These are phyloP conservation scores for Drosophila neotestacea DNA, from an alignment of 2,888 invertebrate genomes.

Conservation along the genomic window DNA sequence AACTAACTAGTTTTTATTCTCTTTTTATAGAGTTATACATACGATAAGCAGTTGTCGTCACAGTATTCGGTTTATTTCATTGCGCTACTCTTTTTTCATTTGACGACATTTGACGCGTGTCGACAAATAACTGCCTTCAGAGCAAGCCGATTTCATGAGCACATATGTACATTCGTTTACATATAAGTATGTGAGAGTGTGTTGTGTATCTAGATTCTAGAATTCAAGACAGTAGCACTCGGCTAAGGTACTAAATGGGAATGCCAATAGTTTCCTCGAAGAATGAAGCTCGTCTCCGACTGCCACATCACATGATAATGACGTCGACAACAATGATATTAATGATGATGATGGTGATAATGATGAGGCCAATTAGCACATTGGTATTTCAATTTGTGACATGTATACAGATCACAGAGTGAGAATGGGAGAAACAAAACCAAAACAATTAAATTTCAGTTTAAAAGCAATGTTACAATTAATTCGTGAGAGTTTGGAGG, in stretches of 20 bases:
- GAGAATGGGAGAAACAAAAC: constrained; percentile 1
- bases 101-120: constrained; percentile 20
- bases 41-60: constrained; percentile 18
- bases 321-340: not conserved
- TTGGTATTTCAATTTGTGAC: constrained; percentile 33
- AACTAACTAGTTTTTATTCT: constrained; percentile 11
- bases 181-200: not conserved
- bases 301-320: constrained; percentile 54
- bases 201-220: not conserved
- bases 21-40: constrained; percentile 12
- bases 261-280: constrained; percentile 38
- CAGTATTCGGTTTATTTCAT: constrained; percentile 11
- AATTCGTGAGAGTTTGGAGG: not conserved
- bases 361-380: constrained; percentile 57
- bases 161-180: not conserved
- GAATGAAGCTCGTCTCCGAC: constrained; percentile 8
- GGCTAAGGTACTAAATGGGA: constrained; percentile 31
- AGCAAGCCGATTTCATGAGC: not conserved
- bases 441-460: not conserved
- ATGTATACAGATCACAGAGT: not conserved
- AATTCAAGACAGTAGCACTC: constrained; percentile 15
- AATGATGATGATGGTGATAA: constrained; percentile 21
- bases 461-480: not conserved
- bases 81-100: constrained; percentile 3
- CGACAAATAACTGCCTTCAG: constrained; percentile 25